Evolutionary conservation across 2,888 invertebrate genomes (phyloP).

Genomic region (Actias luna): DNA sequence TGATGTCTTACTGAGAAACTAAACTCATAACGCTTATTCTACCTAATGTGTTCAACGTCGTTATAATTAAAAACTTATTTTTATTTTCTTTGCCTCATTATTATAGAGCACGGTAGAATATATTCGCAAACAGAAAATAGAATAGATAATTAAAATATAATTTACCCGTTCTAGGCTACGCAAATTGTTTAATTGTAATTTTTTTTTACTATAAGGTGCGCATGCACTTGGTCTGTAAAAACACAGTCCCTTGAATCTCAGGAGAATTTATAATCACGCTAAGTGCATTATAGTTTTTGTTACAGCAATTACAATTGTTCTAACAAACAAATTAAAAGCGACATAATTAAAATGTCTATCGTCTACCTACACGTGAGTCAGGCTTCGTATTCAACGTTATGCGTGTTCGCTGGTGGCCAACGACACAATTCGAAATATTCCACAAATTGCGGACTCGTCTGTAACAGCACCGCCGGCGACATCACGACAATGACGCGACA

Average conservation of each 20-base stretch:
- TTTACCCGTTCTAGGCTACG: not conserved
- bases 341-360: not conserved
- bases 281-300: not conserved
- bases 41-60: not conserved
- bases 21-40: too few relatives aligned
- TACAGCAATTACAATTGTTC: not conserved
- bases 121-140: not conserved
- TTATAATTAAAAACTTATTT: not conserved
- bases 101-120: not conserved
- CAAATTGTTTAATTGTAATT: not conserved
- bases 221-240: not conserved
- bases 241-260: not conserved
- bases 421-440: constrained; percentile 72
- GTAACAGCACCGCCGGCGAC: constrained; percentile 46
- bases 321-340: not conserved
- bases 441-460: constrained; percentile 72
- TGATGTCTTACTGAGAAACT: not conserved
- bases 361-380: not conserved
- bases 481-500: constrained; percentile 19
- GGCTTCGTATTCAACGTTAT: not conserved
- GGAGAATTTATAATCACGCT: not conserved
- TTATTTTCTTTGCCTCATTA: not conserved
- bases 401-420: constrained; percentile 67
- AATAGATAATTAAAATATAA: not conserved
- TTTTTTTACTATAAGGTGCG: not conserved